Base-by-base conservation (phyloP, 2,888 invertebrate genomes). In the Mylabris sibirica region DNA sequence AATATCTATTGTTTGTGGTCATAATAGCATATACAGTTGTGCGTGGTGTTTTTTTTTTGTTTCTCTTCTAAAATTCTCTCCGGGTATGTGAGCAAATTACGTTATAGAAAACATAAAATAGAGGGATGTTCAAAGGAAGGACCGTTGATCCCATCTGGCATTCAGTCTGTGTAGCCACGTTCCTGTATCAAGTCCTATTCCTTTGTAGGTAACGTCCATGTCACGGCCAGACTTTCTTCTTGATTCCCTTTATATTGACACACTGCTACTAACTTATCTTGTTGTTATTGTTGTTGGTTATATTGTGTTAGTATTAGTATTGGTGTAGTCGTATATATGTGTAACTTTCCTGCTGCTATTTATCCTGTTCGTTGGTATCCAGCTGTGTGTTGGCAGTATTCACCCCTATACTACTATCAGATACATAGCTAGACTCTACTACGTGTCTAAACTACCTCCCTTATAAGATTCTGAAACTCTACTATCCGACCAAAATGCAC, bases 231-330 rank as follows among this genome's bases (percentile, higher is more conserved):
- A 75, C 77, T 77, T 30, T 79, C 76, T 79, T 75, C 79, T 77
- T 77, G 78, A 79, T 80, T 77, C 78, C 76, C 78, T 76, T 79
- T 81, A 81, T 81, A 81, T 81, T 80, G 81, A 81, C 81, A 79
- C 75, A 77, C 44, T 12, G 76, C 80, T 77, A 72, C 79, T 78
- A 80, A 80, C 79, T 80, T 81, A 79, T 80, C 79, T 78, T 76
- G 76, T 78, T 75, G 76, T 71, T 5, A 8, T 49, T 49, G 70
- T 70, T 70, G 74, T 44, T 41, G 41, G 41, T 41, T n/a, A 41
- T 41, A 4, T 41, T 5, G 41, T n/a, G 5, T n/a, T 44, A 17
- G 44, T 44, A 44, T 30, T 30, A 30, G 30, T 30, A 30, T 30
- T 30, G 30, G 30, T n/a, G 38, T 44, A 44, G 44, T 44, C n/a